These are phyloP conservation scores for Homarus americanus DNA, from an alignment of 1,140 invertebrate genomes.

Conservation along the genomic window DNA sequence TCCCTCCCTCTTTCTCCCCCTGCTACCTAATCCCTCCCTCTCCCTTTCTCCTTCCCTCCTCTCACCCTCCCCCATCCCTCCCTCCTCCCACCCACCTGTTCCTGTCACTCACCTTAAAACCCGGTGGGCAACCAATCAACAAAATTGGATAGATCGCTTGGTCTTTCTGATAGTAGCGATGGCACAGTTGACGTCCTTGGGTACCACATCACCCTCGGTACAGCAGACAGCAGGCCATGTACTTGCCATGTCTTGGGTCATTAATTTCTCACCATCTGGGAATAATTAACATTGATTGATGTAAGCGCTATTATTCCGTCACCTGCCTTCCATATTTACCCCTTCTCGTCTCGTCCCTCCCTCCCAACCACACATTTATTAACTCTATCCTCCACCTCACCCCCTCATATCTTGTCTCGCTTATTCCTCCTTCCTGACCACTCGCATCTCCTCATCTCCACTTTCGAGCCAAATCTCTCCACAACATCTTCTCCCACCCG, in stretches of 20 bases:
- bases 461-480: too few relatives aligned
- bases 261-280: slow-evolving; percentile 95
- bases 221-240: slow-evolving; percentile 80
- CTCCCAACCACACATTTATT: too few relatives aligned
- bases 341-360: too few relatives aligned
- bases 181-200: slow-evolving; percentile 86
- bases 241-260: slow-evolving; percentile 87
- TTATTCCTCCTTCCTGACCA: neutral
- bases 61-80: too few relatives aligned
- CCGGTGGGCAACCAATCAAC: slow-evolving; percentile 82
- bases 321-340: too few relatives aligned
- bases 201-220: slow-evolving; percentile 80
- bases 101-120: slow-evolving; percentile 83
- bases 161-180: slow-evolving; percentile 90
- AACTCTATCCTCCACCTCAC: too few relatives aligned
- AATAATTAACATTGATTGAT: too few relatives aligned
- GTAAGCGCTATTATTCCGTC: too few relatives aligned
- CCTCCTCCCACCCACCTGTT: slow-evolving; percentile 79
- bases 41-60: slow-evolving; percentile 73
- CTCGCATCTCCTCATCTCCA: neutral
- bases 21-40: slow-evolving; percentile 72
- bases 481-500: neutral
- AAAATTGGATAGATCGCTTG: slow-evolving; percentile 81
- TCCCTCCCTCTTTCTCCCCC: too few relatives aligned
- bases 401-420: neutral